Evolutionary conservation across 2,797 vertebrate genomes (phyloP).

Genomic region (Sebastes nivosus): DNA sequence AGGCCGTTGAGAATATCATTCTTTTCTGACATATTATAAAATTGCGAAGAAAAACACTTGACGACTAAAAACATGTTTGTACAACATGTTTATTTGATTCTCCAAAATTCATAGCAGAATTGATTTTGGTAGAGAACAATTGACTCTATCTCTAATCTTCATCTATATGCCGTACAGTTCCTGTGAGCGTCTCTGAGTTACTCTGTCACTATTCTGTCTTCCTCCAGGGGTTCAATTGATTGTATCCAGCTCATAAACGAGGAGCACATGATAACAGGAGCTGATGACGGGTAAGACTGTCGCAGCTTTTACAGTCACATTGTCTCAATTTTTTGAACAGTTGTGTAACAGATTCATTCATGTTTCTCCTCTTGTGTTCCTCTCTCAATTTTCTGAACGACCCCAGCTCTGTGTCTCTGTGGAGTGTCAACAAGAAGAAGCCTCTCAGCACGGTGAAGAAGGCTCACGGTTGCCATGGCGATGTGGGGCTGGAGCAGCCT

Average conservation of each 20-base stretch:
- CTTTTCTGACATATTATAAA: no score
- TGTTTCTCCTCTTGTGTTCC: neutral
- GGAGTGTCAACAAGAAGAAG: conserved; percentile 95
- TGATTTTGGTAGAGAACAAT: neutral
- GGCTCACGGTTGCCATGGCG: conserved; percentile 87
- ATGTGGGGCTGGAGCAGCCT: conserved; percentile 86
- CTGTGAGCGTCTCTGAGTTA: neutral
- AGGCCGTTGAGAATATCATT: no score
- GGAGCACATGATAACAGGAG: conserved; percentile 95
- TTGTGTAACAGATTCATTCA: conserved; percentile 1
- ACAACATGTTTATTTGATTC: neutral
- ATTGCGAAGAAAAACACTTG: no score
- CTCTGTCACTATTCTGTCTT: neutral
- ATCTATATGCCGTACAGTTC: neutral
- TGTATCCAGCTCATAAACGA: conserved; percentile 97
- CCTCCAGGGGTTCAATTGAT: conserved; percentile 91
- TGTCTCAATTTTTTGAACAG: neutral
- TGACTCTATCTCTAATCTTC: neutral
- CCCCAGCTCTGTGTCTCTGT: conserved; percentile 89
- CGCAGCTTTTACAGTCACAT: neutral
- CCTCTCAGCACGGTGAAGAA: conserved; percentile 86
- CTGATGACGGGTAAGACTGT: conserved; percentile 90
- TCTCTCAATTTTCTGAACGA: conserved; percentile 71
- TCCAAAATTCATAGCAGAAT: neutral
- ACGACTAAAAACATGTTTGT: no score